Evolutionary conservation across 2,113 vertebrate genomes (phyloP), one percentile per base, ranked within the genome.

Genomic region (Martes martes): DNA sequence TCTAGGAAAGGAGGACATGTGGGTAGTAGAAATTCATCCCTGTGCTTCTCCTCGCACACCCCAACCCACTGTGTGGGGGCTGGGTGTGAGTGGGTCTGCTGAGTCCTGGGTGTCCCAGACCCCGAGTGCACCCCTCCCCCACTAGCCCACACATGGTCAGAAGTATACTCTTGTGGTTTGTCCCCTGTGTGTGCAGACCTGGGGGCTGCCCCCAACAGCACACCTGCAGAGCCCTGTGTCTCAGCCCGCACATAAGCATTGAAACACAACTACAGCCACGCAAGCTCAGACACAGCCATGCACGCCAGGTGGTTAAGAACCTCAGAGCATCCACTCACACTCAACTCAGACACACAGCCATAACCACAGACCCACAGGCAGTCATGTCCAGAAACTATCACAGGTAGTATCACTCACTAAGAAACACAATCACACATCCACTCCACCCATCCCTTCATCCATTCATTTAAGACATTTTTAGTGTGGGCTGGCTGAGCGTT

Each of bases 1-100:
- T 98, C 98, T 98, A 91, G 78, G 78, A 65, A 92, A 91, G 31
- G 36, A 28, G 50, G 39, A 74, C 63, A 91, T 91, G 59, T 73
- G 2, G 5, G 67, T 10, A 93, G 57, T 23, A 45, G 55, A 55
- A 23, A 61, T 94, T 63, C 59, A 36, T 71, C 47, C 91, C 42
- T 63, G 21, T 23, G 13, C 15, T 69, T 15, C 45, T 52, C 28
- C 42, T 39, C 13, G 24, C 47, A 89, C 45, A 78, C 63, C n/a
- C 33, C 15, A 26, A 55, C 18, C n/a, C 76, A 55, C 47, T 36
- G 0, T n/a, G 31, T n/a, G 47, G 9, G 33, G 16, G 24, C 24
- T 65, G 67, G 33, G 45, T 31, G 52, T 26, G 19, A 36, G 16
- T 89, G 42, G 9, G 14, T 52, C 42, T 89, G 16, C 16, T 93